Evolutionary conservation across 2,888 invertebrate genomes (phyloP).

Genomic region (Thymelicus lineola): DNA sequence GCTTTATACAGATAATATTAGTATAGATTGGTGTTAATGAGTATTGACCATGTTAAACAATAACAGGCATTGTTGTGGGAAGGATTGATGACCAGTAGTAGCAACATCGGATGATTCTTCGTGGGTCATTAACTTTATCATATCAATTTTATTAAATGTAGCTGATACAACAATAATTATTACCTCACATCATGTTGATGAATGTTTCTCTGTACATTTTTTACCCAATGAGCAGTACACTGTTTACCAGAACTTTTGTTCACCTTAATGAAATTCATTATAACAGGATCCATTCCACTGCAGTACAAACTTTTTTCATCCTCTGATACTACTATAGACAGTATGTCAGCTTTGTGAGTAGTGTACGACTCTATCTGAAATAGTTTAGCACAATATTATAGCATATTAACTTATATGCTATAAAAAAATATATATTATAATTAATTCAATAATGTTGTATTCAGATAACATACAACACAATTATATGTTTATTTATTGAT

Average conservation of each 20-base stretch:
- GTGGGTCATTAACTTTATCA: no score
- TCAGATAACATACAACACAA: background rate
- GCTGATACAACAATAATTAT: slow-evolving; percentile 32
- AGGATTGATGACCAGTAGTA: no score
- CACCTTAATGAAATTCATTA: slow-evolving; percentile 90
- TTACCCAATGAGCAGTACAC: slow-evolving; percentile 90
- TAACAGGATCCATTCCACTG: slow-evolving; percentile 93
- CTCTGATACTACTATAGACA: slow-evolving; percentile 89
- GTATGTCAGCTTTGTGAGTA: slow-evolving; percentile 93
- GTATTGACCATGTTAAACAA: no score
- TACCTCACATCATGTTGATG: slow-evolving; percentile 94
- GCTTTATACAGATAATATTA: no score
- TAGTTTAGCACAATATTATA: background rate
- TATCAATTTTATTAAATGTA: no score
- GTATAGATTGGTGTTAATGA: no score
- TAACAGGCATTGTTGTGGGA: no score
- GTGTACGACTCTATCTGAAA: slow-evolving; percentile 89
- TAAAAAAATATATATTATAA: no score
- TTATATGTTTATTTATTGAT: background rate
- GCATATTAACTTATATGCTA: no score
- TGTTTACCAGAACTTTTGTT: slow-evolving; percentile 80
- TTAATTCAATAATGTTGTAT: no score
- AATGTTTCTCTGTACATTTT: slow-evolving; percentile 90
- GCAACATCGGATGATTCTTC: no score
- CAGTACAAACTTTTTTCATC: slow-evolving; percentile 90